Evolutionary conservation across 2,797 vertebrate genomes (phyloP).

Genomic region (Graptemys geographica): DNA sequence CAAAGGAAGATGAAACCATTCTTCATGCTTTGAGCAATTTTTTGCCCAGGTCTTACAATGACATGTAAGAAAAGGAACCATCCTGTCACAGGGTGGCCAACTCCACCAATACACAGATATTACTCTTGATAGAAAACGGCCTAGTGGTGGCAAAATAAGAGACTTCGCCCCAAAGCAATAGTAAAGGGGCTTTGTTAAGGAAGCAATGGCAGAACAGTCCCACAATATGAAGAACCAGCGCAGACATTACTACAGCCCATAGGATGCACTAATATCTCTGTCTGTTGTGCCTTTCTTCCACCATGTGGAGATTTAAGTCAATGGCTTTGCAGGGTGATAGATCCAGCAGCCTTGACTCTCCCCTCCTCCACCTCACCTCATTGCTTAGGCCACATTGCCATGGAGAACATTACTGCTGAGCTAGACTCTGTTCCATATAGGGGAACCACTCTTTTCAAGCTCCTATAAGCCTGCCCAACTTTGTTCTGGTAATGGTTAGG

Average conservation of each 20-base stretch:
- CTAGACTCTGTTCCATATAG: neutral
- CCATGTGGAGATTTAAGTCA: neutral
- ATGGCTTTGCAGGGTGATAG: neutral
- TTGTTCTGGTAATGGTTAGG: neutral
- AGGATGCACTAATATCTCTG: neutral
- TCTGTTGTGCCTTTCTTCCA: neutral
- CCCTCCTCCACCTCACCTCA: neutral
- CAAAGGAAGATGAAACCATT: neutral
- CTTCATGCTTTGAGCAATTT: neutral
- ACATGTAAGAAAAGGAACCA: neutral
- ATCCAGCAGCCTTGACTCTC: neutral
- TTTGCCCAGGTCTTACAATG: neutral
- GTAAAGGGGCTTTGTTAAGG: neutral
- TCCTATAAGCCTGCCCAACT: neutral
- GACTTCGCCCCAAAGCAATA: neutral
- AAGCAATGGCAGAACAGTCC: neutral
- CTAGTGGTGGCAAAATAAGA: neutral
- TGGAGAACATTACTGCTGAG: neutral
- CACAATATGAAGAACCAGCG: neutral
- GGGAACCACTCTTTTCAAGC: neutral
- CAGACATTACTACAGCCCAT: neutral
- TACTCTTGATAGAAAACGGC: neutral
- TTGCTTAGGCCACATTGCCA: neutral
- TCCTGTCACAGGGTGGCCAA: neutral
- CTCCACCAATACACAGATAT: neutral